Evolutionary conservation across 2,888 invertebrate species (phyloP), one percentile per base, ranked within the genome.

Genomic region (Apotomis capreana): DNA sequence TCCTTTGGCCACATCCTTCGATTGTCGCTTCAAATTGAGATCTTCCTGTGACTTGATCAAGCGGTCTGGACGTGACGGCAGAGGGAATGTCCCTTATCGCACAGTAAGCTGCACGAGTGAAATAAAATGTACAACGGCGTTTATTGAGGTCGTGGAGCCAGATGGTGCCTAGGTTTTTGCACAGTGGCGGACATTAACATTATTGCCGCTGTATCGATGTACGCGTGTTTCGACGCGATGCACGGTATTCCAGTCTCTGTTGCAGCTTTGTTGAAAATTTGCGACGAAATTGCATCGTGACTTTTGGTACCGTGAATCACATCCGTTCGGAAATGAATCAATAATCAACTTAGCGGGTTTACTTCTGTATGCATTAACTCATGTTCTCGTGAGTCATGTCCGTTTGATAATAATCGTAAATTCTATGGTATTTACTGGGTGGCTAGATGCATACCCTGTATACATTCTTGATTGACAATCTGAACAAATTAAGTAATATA

Each of bases 1-100:
- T 88, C 87, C 86, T 85, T 85, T 79, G 77, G 81, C 79, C 82
- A 87, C 89, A 91, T 91, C 91, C 91, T 91, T 88, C 87, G 89
- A 90, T 90, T 90, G 91, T 88, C 74, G 80, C 76, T 76, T 81
- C 81, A 84, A 87, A 89, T 87, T 87, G 87, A 81, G 80, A 77
- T 79, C 86, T 88, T 89, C 89, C 89, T 88, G 88, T 81, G 75
- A 74, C 72, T 74, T 75, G 80, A 80, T 68, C 44, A 76, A 77
- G 76, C 73, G 76, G 44, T 61, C 70, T 76, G 74, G 73, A 74
- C 72, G 72, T 74, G 77, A 78, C 76, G 78, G 70, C 75, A 77
- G 77, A 76, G 69, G 67, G 74, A 74, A 77, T 67, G 61, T 67
- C 61, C 76, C 76, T 78, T 79, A 75, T n/a, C 60, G 55, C 63